A percentile compares a stretch with the other conserved stretches of the same genome.
phyloP scores from a whole-genome alignment of 2,888 invertebrate genomes.

The Patella pellucida region DNA sequence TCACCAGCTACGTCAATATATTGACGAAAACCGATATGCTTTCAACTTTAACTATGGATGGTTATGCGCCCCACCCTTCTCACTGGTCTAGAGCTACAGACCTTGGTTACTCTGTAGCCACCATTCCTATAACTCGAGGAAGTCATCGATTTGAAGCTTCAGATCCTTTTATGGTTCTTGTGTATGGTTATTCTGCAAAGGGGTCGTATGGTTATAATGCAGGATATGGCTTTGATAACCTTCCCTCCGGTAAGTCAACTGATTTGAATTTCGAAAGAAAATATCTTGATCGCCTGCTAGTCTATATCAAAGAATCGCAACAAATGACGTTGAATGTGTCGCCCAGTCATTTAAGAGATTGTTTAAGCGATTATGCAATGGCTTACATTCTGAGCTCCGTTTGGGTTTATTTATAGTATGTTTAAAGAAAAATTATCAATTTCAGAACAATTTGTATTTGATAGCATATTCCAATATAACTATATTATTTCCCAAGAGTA shows the following conservation, averaged over 20 bases:
- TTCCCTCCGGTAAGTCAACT: not conserved
- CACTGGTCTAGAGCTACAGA: not conserved
- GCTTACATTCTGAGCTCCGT: no score
- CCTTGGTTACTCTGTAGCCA: not conserved
- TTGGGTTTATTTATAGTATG: no score
- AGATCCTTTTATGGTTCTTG: not conserved
- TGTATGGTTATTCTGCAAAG: not conserved
- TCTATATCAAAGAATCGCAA: no score
- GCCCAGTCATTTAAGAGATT: not conserved
- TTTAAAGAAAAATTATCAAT: no score
- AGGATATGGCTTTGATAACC: not conserved
- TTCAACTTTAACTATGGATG: not conserved
- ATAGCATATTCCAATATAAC: no score
- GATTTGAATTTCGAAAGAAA: no score
- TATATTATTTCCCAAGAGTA: no score
- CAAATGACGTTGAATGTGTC: not conserved
- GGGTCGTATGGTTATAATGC: not conserved
- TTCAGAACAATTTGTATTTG: no score
- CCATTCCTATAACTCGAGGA: not conserved
- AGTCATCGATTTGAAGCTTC: not conserved
- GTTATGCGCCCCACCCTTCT: not conserved
- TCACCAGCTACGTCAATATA: constrained; percentile 18
- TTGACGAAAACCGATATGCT: not conserved
- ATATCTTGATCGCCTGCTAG: no score
- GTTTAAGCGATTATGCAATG: no score